Evolutionary conservation across 1,140 invertebrate species (phyloP), one percentile per base, ranked within the genome.

Genomic region (Paraescarpia echinospica): DNA sequence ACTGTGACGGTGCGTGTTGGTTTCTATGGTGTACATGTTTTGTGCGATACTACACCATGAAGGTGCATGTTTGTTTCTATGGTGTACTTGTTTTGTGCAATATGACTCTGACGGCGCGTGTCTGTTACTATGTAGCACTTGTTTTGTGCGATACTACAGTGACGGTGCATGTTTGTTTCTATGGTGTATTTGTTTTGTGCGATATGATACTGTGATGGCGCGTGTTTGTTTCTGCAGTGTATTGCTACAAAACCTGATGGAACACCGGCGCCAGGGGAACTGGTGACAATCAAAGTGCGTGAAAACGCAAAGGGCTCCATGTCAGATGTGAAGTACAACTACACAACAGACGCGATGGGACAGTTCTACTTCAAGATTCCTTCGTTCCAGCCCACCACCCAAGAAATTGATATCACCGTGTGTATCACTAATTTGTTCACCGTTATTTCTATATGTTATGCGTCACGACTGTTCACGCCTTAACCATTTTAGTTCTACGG

Each of bases 241-340:
- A 93, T 94, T 35, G 95, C 95, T 0, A 95, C 92, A 41, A 94
- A 94, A 33, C 95, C 95, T 5, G 96, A 96, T 94, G 95, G 95
- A 1, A 94, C 89, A 33, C 95, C 95, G 33, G 95, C 95, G 1
- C 90, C 94, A 34, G 93, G 93, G 1, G 95, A 96, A 92, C 31
- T 92, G 0, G 95, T 96, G n/a, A 93, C 91, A 92, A 96, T 1
- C 93, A 92, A 31, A 93, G 93, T 6, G 77, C 91, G 1, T 92
- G 94, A 41, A 94, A 94, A 91, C 92, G 89, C 6, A 93, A 93
- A 34, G 91, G 93, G 48, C 90, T 94, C 12, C 90, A 92, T 33
- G 93, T 93, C 48, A 92, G 94, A 27, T 18, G 27, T 77, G 12
- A 77, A 2, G 12, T 94, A 93, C 89, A 94, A 94, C 92, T 95